Evolutionary conservation across 2,113 vertebrate species (phyloP).

Genomic region (Takifugu bimaculatus): DNA sequence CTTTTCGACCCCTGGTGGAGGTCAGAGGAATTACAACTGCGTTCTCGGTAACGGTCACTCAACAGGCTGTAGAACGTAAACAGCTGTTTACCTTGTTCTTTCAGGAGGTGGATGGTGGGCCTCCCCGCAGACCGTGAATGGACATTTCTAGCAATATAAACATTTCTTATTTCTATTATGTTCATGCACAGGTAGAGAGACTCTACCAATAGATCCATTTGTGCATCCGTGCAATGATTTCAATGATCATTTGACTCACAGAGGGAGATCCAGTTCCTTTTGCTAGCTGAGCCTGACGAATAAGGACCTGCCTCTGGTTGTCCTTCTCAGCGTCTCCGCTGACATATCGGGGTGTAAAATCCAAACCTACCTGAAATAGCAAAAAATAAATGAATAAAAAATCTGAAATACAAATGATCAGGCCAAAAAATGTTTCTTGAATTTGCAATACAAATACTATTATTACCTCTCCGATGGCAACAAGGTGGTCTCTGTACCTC

Average conservation of each 20-base stretch:
- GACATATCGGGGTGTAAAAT: conserved; percentile 91
- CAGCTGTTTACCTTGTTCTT: conserved; percentile 82
- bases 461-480: conserved; percentile 92
- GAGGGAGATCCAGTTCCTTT: conserved; percentile 85
- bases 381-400: not conserved
- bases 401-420: not conserved
- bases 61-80: not conserved
- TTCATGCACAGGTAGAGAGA: not conserved
- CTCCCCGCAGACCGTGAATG: conserved; percentile 96
- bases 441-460: not conserved
- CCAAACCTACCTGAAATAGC: conserved; percentile 84
- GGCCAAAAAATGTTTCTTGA: not conserved
- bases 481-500: conserved; percentile 83
- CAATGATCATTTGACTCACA: conserved; percentile 76
- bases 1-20: conserved; percentile 79
- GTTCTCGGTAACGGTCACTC: not conserved
- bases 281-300: conserved; percentile 85
- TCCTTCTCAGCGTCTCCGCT: conserved; percentile 82
- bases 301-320: conserved; percentile 86
- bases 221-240: no score
- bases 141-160: conserved; percentile 83
- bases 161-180: no score
- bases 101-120: conserved; percentile 90
- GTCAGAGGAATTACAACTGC: conserved; percentile 24
- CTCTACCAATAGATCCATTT: no score